Base-by-base conservation (phyloP, 92 coral and sea anemone species). In the Plumapathes pennacea region DNA sequence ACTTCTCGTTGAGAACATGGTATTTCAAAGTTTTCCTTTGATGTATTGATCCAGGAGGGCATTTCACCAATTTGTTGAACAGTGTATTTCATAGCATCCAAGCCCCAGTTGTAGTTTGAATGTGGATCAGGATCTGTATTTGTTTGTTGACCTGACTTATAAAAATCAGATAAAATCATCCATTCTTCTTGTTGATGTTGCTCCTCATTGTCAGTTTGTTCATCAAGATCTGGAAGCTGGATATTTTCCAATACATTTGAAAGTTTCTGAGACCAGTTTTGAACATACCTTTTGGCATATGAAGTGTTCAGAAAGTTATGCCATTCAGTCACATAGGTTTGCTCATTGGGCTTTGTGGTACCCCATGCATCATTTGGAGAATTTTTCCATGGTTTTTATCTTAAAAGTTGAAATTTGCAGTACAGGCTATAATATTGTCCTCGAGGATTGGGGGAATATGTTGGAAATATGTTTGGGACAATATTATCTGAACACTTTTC, bases 51-150 rank as follows among this genome's bases (percentile, higher is more conserved):
- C 74, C 73, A 72, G 36, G 33, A 54, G 28, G 74, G 80, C 73
- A 72, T 72, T 63, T 72, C 80, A 46, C 80, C 80, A 38, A 72
- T 62, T 63, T 63, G 80, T 55, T 72, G 64, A 38, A 32, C 61
- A 30, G 74, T 72, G 50, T 72, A 63, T 22, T 72, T 72, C n/a
- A 38, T 38, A 24, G 14, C 21, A 53, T 62, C 71, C 50, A 49
- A 23, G 15, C 42, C 53, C 80, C 74, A 72, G 45, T 72, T 50
- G 37, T 53, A 64, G 41, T 31, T 24, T 8, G 19, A 24, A 53
- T 32, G 17, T 22, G 26, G 26, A 10, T 26, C 49, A 59, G 71
- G 71, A 25, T 77, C 72, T 51, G 34, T 43, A 32, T 72, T 36
- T 38, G 40, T 32, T 44, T 11, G 29, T 29, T 36, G 10, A 4